Conservation (phyloP, 1,140 invertebrate genomes). For the Meloidogyne hapla region DNA sequence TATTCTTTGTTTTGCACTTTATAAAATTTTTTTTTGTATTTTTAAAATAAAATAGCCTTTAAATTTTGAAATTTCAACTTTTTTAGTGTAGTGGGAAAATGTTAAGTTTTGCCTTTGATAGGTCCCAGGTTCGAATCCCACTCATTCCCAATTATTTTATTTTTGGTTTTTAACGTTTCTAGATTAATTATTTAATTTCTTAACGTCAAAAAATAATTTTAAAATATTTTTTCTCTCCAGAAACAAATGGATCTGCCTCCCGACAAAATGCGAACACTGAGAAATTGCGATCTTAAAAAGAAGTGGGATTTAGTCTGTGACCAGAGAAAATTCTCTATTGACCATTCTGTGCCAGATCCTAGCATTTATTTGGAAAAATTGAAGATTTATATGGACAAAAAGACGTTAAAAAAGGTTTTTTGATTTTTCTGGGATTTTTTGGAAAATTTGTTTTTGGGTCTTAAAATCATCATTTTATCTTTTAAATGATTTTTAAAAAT, state of each 20-base stretch:
- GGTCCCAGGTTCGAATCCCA: not conserved
- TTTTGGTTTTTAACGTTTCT: not conserved
- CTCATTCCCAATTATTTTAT: too few relatives aligned
- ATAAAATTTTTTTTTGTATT: too few relatives aligned
- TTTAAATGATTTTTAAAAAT: too few relatives aligned
- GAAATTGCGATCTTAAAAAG: slow-evolving; percentile 93
- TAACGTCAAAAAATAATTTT: slow-evolving; percentile 33
- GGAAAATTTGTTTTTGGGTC: too few relatives aligned
- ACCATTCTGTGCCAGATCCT: slow-evolving; percentile 43
- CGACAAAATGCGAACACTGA: slow-evolving; percentile 93
- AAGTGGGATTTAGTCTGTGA: slow-evolving; percentile 99
- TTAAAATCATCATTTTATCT: too few relatives aligned
- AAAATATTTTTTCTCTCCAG: slow-evolving; percentile 68
- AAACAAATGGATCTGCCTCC: slow-evolving; percentile 97
- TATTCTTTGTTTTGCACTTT: too few relatives aligned
- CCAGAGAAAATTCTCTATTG: slow-evolving; percentile 73
- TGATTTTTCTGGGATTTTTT: slow-evolving; percentile 34
- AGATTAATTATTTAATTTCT: slow-evolving; percentile 9
- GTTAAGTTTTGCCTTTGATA: not conserved
- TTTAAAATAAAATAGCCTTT: too few relatives aligned
- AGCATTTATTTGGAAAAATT: slow-evolving; percentile 62
- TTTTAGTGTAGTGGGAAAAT: not conserved
- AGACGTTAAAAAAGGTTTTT: slow-evolving; percentile 54
- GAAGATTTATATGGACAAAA: slow-evolving; percentile 52
- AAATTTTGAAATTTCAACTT: slow-evolving; percentile 9